phyloP scores from a whole-genome alignment of 2,888 invertebrate genomes.

The Crematogaster levior region DNA sequence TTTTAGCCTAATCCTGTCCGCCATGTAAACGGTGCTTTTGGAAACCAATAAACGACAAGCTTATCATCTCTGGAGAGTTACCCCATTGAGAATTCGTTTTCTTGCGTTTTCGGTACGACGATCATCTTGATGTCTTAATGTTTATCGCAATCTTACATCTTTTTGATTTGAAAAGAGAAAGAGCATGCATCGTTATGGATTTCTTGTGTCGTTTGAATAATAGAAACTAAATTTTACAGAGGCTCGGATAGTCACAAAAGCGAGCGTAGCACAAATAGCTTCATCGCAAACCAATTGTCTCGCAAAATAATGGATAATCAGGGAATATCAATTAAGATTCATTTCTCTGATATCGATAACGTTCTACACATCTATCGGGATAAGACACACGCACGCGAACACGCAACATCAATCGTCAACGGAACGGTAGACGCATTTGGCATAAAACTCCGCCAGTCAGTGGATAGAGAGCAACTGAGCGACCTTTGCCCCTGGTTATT shows the following conservation, averaged over 20 bases:
- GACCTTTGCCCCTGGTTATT: conserved; percentile 82
- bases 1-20: conserved; percentile 65
- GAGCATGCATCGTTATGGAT: background rate
- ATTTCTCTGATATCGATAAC: conserved; percentile 9
- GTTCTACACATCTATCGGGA: conserved; percentile 5
- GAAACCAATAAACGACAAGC: conserved; percentile 53
- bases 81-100: conserved; percentile 2
- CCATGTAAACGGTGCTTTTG: conserved; percentile 57
- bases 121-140: background rate
- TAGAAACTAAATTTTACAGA: background rate
- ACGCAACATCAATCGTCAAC: conserved; percentile 27
- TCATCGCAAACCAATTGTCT: background rate
- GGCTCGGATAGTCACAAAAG: background rate
- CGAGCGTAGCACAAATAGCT: background rate
- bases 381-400: background rate
- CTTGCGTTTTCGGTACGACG: background rate
- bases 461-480: conserved; percentile 82
- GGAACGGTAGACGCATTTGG: conserved; percentile 34
- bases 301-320: background rate
- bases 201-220: background rate
- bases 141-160: background rate
- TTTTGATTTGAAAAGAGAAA: conserved; percentile 2
- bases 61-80: conserved; percentile 47
- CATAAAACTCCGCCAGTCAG: conserved; percentile 70
- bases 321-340: background rate